phyloP scores from a whole-genome alignment of 2,888 invertebrate genomes.

The Limulus polyphemus region DNA sequence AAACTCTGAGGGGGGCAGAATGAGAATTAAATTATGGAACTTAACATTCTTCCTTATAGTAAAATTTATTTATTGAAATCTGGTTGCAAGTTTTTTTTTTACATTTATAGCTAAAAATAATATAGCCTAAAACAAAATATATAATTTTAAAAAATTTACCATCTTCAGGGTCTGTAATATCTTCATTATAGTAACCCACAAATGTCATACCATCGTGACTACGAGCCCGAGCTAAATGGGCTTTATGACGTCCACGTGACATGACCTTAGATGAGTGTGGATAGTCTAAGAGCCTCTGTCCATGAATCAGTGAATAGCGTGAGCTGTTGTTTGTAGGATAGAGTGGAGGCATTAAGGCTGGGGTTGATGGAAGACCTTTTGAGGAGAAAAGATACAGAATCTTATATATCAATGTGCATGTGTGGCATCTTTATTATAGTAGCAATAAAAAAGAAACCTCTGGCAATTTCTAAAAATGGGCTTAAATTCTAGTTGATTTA shows the following conservation, averaged over 20 bases:
- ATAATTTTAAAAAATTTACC: constrained; percentile 29
- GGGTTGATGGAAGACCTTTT: no score
- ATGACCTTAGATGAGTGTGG: constrained; percentile 68
- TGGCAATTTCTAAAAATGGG: background rate
- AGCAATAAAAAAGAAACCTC: background rate
- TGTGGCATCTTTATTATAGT: background rate
- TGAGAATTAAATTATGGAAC: no score
- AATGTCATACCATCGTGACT: constrained; percentile 62
- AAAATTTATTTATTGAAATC: no score
- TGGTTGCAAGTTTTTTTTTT: no score
- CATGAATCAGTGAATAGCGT: constrained; percentile 19
- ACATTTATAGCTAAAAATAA: no score
- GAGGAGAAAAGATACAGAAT: background rate
- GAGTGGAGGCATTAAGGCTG: constrained; percentile 32
- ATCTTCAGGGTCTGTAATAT: constrained; percentile 28
- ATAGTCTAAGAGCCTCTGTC: constrained; percentile 65
- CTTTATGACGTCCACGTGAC: constrained; percentile 50
- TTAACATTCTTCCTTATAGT: no score
- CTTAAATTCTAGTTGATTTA: no score
- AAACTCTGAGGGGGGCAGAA: no score
- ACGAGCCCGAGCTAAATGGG: constrained; percentile 67
- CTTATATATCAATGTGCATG: background rate
- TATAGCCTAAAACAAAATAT: no score
- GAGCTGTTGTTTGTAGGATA: constrained; percentile 28
- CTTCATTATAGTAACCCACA: constrained; percentile 54